Percentiles rank a stretch among this genome's conserved stretches.
These are phyloP conservation scores for Rhynchomys soricoides DNA, from an alignment of 2,113 vertebrate species.

Conservation along the genomic window DNA sequence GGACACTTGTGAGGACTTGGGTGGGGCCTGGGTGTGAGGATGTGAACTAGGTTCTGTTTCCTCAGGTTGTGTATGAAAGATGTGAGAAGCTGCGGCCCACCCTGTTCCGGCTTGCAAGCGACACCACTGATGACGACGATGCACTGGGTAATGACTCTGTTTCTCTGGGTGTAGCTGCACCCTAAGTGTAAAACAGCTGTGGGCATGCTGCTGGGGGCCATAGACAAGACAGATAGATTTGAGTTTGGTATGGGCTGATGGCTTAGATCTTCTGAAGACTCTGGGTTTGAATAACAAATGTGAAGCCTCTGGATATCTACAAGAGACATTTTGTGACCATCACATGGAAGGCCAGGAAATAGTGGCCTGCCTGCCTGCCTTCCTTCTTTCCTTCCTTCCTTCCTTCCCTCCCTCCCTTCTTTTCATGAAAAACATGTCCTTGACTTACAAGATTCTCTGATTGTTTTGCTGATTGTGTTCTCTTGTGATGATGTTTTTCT, in stretches of 20 bases:
- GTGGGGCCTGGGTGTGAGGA: not conserved
- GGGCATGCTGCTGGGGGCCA: fast-evolving
- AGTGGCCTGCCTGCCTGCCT: too few relatives aligned
- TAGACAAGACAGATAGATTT: not conserved
- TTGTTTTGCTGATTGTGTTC: not conserved
- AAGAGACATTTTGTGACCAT: fast-evolving
- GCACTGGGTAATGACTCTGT: conserved; percentile 84
- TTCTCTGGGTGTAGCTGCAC: fast-evolving
- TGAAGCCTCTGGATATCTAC: not conserved
- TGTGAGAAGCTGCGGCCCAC: conserved; percentile 91
- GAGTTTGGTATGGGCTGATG: not conserved
- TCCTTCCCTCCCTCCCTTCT: fast-evolving
- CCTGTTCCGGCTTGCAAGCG: conserved; percentile 92
- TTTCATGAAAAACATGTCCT: not conserved
- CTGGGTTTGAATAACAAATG: not conserved
- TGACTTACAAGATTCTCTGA: not conserved
- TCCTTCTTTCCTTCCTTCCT: fast-evolving
- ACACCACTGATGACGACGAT: conserved; percentile 87
- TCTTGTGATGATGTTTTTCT: not conserved
- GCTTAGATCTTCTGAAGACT: not conserved
- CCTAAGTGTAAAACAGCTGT: fast-evolving
- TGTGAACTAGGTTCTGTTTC: not conserved
- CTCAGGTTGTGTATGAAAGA: conserved; percentile 86
- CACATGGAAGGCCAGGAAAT: not conserved
- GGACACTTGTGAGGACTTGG: not conserved